Evolutionary conservation across 2,113 vertebrate genomes (phyloP).

Genomic region (pig (Sus scrofa)): DNA sequence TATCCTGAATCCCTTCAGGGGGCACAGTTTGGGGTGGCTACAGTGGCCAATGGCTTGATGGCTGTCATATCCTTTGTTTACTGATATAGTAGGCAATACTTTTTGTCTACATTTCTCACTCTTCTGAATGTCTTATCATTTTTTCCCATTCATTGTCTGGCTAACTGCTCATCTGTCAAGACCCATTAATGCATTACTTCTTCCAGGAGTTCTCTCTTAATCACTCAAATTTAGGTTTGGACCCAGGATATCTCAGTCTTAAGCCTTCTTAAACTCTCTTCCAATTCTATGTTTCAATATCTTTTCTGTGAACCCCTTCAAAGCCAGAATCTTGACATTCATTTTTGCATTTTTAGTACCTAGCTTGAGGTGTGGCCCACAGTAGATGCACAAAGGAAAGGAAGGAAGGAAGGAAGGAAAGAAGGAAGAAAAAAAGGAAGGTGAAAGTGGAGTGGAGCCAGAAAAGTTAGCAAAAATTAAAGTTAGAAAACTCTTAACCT

Average conservation of each 20-base stretch:
- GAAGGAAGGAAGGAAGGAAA: not conserved
- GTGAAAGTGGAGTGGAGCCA: not conserved
- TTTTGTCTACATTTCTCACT: not conserved
- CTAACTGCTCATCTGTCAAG: not conserved
- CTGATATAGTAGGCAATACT: not conserved
- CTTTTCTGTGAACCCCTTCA: not conserved
- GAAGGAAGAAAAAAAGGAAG: not conserved
- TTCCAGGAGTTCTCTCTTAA: not conserved
- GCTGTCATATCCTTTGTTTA: not conserved
- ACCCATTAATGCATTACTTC: not conserved
- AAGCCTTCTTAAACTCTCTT: not conserved
- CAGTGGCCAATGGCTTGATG: not conserved
- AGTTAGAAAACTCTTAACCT: not conserved
- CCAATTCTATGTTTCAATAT: not conserved
- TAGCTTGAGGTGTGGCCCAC: not conserved
- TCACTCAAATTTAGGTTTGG: not conserved
- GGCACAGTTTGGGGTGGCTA: not conserved
- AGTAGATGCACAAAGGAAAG: not conserved
- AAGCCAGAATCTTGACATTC: not conserved
- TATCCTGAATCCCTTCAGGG: not conserved
- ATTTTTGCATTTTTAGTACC: not conserved
- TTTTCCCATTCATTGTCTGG: not conserved
- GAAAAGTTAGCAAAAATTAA: conserved; percentile 28
- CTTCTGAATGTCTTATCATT: not conserved
- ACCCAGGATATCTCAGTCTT: not conserved